Conservation (phyloP, 1,140 invertebrate genomes). For the Heliothis subflexa region DNA sequence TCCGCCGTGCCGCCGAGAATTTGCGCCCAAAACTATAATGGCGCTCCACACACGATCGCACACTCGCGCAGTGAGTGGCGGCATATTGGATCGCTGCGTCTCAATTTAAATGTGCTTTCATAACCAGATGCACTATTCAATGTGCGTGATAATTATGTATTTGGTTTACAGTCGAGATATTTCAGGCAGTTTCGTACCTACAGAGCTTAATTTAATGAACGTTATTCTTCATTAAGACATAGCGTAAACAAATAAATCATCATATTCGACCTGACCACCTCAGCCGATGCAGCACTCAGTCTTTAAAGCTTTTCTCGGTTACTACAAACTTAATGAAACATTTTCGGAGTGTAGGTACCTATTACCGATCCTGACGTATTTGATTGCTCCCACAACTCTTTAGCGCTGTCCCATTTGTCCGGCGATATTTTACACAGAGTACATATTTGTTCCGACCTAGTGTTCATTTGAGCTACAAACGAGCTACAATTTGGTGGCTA, state of each 20-base stretch:
- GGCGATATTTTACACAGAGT: not conserved
- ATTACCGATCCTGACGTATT: not conserved
- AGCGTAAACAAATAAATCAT: no score
- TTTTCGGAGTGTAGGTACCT: not conserved
- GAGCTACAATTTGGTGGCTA: constrained; percentile 18
- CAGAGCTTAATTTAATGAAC: no score
- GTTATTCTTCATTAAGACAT: no score
- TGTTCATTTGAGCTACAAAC: constrained; percentile 23
- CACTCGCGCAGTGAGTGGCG: constrained; percentile 5
- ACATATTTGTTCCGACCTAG: constrained; percentile 5
- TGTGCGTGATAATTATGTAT: not conserved
- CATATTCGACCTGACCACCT: no score
- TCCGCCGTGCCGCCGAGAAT: constrained; percentile 1
- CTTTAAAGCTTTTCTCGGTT: not conserved
- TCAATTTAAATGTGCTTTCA: constrained; percentile 32
- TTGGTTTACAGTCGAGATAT: not conserved
- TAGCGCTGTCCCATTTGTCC: constrained; percentile 8
- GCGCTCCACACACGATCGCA: constrained; percentile 25
- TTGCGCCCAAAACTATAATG: constrained; percentile 31
- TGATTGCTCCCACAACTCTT: not conserved
- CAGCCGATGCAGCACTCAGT: not conserved
- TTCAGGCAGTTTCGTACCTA: not conserved
- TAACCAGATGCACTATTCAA: constrained; percentile 5
- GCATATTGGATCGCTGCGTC: constrained; percentile 14
- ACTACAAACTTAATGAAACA: not conserved